Percentiles rank a stretch among this genome's conserved stretches.
Evolutionary conservation across 2,113 vertebrate genomes (phyloP).

Genomic region (Pachyramphus minor): DNA sequence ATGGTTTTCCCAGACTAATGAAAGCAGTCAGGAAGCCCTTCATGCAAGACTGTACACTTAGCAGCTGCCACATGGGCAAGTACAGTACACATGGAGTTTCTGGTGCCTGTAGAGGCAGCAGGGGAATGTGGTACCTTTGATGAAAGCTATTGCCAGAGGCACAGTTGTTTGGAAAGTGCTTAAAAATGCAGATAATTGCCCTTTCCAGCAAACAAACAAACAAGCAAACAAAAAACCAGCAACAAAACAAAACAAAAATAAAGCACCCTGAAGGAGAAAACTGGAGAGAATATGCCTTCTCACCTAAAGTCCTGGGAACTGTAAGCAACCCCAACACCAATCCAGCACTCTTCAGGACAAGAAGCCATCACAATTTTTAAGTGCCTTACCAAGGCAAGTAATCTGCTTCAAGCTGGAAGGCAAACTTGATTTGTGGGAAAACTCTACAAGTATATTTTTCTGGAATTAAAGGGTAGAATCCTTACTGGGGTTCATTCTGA

Average conservation of each 20-base stretch:
- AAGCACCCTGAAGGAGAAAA: background rate
- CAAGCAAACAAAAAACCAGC: background rate
- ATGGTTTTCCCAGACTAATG: background rate
- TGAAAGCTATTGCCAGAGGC: background rate
- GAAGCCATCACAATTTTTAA: background rate
- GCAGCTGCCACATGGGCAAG: background rate
- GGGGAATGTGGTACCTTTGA: background rate
- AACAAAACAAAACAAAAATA: background rate
- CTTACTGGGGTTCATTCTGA: background rate
- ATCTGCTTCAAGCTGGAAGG: background rate
- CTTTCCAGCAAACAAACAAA: background rate
- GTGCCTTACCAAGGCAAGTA: background rate
- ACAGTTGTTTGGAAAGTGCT: background rate
- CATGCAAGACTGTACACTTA: fast-evolving
- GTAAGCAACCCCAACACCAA: background rate
- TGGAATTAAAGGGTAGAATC: background rate
- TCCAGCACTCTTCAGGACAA: background rate
- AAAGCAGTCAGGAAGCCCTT: background rate
- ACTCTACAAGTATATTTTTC: background rate
- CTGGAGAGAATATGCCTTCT: background rate
- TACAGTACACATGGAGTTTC: background rate
- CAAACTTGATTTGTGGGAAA: background rate
- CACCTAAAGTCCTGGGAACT: fast-evolving
- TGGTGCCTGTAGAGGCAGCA: background rate
- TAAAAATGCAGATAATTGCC: background rate